A percentile compares a stretch with the other conserved stretches of the same genome.
Conservation (phyloP, 2,797 vertebrate genomes). For the Pangasius macronema region DNA sequence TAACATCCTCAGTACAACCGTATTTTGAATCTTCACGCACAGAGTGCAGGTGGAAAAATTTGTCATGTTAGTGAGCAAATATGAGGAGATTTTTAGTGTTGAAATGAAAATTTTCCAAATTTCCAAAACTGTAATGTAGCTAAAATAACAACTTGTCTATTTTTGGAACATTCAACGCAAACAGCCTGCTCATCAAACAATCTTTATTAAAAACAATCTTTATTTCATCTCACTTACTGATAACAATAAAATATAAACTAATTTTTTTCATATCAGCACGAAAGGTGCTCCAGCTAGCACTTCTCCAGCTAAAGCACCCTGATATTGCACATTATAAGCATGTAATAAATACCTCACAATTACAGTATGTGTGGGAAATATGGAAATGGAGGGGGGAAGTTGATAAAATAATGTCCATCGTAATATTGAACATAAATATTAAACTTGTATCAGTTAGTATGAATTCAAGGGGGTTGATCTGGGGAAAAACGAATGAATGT, state of each 20-base stretch:
- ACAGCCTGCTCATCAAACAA: neutral
- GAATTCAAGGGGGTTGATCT: neutral
- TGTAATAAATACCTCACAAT: neutral
- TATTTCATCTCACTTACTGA: neutral
- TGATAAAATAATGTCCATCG: neutral
- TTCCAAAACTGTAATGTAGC: neutral
- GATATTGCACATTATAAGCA: neutral
- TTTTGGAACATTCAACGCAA: neutral
- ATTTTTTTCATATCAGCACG: neutral
- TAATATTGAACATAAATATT: neutral
- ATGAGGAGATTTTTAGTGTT: neutral
- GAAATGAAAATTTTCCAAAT: neutral
- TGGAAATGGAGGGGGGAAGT: neutral
- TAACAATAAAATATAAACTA: neutral
- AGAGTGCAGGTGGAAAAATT: neutral
- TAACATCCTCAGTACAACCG: neutral
- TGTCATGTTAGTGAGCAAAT: neutral
- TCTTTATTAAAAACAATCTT: neutral
- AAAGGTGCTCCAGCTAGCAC: neutral
- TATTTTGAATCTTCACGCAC: neutral
- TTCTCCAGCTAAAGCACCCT: neutral
- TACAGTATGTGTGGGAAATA: neutral
- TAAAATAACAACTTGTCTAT: neutral
- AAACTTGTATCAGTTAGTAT: neutral
- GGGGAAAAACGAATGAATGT: neutral